phyloP scores from a whole-genome alignment of 37 sponge, comb jelly and placozoan genomes.

The Diacarnus erythraeanus region DNA sequence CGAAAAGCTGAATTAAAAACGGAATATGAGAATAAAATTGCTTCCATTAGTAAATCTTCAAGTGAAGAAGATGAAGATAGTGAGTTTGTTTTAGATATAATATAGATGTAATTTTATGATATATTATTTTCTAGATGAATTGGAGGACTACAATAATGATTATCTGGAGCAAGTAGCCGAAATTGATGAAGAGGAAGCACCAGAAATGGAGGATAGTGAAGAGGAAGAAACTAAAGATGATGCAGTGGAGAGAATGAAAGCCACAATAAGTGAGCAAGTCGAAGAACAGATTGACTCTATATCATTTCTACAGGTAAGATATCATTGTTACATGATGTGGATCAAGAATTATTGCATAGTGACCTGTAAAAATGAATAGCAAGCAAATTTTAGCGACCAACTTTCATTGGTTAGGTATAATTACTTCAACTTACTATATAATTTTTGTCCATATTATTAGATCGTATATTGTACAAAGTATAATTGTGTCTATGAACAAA shows the following conservation, averaged over 20 bases:
- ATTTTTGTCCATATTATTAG: too few species aligned
- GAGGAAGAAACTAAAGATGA: conserved; percentile 79
- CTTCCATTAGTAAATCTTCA: conserved; percentile 12
- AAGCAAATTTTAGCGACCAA: too few species aligned
- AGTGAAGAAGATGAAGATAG: conserved; percentile 62
- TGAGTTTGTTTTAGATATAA: not conserved
- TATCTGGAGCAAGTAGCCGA: conserved; percentile 72
- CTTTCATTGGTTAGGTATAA: too few species aligned
- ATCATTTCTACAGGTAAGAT: conserved; percentile 41
- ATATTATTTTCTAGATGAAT: conserved; percentile 16
- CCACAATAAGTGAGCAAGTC: conserved; percentile 62
- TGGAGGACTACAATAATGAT: conserved; percentile 57
- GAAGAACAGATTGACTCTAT: conserved; percentile 74
- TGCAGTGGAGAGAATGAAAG: conserved; percentile 77
- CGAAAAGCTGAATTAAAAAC: conserved; percentile 58
- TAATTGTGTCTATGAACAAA: too few species aligned
- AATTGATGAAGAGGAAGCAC: conserved; percentile 80
- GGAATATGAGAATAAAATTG: conserved; percentile 60
- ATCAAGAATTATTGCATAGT: too few species aligned
- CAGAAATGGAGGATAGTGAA: conserved; percentile 82
- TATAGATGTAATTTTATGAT: not conserved
- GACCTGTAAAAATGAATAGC: too few species aligned
- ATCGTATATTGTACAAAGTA: too few species aligned
- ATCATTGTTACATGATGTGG: too few species aligned
- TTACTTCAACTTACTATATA: too few species aligned